These are phyloP conservation scores for Steinernema feltiae DNA, from an alignment of 1,140 invertebrate species.

Conservation along the genomic window DNA sequence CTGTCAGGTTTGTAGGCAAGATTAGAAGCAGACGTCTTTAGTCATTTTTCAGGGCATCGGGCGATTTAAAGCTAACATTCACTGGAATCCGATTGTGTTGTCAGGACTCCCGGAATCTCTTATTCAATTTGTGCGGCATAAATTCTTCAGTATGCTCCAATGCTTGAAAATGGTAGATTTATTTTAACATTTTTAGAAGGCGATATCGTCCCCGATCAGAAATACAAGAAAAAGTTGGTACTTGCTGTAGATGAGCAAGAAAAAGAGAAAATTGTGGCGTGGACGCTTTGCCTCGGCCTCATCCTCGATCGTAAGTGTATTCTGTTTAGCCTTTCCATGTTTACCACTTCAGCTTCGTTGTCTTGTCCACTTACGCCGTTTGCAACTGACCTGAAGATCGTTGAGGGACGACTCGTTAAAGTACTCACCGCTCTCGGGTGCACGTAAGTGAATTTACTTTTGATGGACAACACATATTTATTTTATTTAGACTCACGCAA, in stretches of 20 bases:
- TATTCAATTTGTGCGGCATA: background rate
- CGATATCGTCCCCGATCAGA: background rate
- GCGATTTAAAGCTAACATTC: background rate
- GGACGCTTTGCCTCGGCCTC: background rate
- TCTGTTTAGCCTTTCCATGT: background rate
- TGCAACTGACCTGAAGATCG: background rate
- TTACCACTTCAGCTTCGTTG: background rate
- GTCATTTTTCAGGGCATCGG: background rate
- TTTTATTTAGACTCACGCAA: background rate
- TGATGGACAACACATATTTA: background rate
- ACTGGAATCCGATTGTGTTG: background rate
- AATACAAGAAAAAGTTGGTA: background rate
- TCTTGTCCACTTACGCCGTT: background rate
- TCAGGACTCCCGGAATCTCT: background rate
- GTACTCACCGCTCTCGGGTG: background rate
- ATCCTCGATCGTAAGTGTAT: background rate
- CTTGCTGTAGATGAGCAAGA: background rate
- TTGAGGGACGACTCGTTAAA: background rate
- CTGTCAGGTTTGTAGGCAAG: background rate
- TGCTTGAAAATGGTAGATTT: no score
- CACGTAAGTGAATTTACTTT: background rate
- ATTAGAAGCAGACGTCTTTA: background rate
- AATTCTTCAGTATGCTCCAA: slow-evolving; percentile 2
- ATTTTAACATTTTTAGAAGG: background rate
- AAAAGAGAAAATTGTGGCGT: background rate